A percentile compares a stretch with the other conserved stretches of the same genome.
These are phyloP conservation scores for Myotis davidii DNA, from an alignment of 2,113 vertebrate genomes.

Conservation along the genomic window DNA sequence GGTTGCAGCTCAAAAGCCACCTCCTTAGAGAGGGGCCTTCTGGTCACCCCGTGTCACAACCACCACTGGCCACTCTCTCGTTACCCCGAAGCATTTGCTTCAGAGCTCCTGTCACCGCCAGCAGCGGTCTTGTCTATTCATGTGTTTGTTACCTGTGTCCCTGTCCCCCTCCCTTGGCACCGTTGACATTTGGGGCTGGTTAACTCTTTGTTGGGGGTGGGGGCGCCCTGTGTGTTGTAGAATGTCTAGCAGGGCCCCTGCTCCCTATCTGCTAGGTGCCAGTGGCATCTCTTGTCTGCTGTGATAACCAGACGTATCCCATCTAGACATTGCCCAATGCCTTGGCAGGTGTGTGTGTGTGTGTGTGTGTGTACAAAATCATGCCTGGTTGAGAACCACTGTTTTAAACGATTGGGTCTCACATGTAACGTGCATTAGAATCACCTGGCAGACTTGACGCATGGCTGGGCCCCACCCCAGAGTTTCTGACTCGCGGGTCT, in stretches of 20 bases:
- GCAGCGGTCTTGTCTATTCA: not conserved
- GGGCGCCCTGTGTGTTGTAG: not conserved
- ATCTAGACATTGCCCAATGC: not conserved
- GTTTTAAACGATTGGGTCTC: not conserved
- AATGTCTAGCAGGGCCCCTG: not conserved
- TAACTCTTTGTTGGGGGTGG: not conserved
- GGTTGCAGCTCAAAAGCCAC: not conserved
- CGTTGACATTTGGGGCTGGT: not conserved
- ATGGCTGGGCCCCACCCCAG: not conserved
- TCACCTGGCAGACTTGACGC: not conserved
- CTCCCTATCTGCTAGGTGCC: not conserved
- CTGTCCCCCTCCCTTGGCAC: not conserved
- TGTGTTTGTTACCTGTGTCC: not conserved
- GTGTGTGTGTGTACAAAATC: fast-evolving
- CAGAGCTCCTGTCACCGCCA: not conserved
- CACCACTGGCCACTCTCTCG: not conserved
- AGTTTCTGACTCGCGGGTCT: not conserved
- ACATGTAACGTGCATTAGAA: not conserved
- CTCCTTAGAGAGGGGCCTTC: not conserved
- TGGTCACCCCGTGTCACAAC: not conserved
- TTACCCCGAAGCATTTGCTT: not conserved
- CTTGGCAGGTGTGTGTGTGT: not conserved
- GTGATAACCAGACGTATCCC: not conserved
- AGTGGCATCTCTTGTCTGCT: not conserved
- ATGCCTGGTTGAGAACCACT: not conserved